Evolutionary conservation across 2,113 vertebrate species (phyloP), one percentile per base, ranked within the genome.

Genomic region (Cebidichthys violaceus): DNA sequence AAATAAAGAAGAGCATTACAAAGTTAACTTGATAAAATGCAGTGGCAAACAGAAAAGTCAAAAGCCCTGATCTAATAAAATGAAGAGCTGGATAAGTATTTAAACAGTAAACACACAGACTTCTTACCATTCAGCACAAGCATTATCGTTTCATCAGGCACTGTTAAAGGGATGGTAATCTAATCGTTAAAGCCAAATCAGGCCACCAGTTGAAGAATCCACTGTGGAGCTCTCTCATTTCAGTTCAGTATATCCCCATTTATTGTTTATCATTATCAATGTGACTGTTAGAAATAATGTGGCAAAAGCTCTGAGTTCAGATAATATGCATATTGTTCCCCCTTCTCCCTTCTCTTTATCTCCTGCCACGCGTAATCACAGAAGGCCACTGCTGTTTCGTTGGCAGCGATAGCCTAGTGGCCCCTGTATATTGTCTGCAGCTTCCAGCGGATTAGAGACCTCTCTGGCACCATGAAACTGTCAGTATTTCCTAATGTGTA

Each of bases 401-500:
- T 86, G 72, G 84, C 73, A 83, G 55, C 29, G 69, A 71, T 77
- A 86, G 77, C 68, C 70, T 54, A 29, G 62, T 39, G 70, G 79
- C 69, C 79, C 54, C 59, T 89, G 61, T 86, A 82, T 75, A 85
- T 83, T 83, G 79, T 87, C 77, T 83, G 69, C 71, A 60, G 64
- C 77, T 86, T 88, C 67, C 65, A 71, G 50, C 84, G 70, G 83
- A 86, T 90, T 84, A 85, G 24, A 70, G 54, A 86, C 68, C 80
- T 85, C 65, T 83, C 50, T 88, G 85, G 79, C 84, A 83, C 55
- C 65, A 20, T 76, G 50, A 57, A 78, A 82, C 60, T 78, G 85
- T 59, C 83, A 67, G 39, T 81, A 29, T 90, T 86, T 74, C 29
- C 80, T 70, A 70, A 73, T 75, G 66, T 75, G 82, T 24, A 33